Evolutionary conservation across 2,888 invertebrate species (phyloP).

Genomic region (Stegophylla sp.): DNA sequence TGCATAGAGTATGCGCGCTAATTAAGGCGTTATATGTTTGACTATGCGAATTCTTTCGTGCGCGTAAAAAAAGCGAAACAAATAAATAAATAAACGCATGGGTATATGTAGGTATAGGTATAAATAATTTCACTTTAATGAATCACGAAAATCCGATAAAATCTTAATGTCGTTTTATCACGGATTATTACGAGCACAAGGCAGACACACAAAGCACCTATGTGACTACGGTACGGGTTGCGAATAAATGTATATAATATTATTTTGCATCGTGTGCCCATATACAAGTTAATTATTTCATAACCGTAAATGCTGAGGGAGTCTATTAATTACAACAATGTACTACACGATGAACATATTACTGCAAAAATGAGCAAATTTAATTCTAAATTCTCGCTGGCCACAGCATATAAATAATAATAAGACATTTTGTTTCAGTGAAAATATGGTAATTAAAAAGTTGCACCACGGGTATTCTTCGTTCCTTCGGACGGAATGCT

Average conservation of each 20-base stretch:
- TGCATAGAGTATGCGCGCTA: conserved; percentile 24
- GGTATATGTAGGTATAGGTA: no score
- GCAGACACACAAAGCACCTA: background rate
- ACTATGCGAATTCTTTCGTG: background rate
- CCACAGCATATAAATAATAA: no score
- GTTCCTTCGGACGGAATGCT: no score
- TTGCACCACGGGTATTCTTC: no score
- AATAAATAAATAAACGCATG: background rate
- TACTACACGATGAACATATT: no score
- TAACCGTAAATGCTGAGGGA: background rate
- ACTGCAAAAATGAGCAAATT: no score
- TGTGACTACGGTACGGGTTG: background rate
- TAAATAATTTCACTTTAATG: conserved; percentile 44
- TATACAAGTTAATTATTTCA: background rate
- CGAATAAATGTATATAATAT: background rate
- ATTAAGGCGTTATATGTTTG: conserved; percentile 34
- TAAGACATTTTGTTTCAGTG: no score
- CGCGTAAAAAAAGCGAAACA: no score
- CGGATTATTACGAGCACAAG: conserved; percentile 33
- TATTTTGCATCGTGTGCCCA: background rate
- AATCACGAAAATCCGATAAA: conserved; percentile 51
- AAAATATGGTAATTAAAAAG: no score
- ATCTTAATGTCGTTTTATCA: conserved; percentile 46
- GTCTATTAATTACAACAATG: background rate
- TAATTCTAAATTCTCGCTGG: no score